Evolutionary conservation across 2,113 vertebrate species (phyloP).

Genomic region (Phoenicopterus ruber): DNA sequence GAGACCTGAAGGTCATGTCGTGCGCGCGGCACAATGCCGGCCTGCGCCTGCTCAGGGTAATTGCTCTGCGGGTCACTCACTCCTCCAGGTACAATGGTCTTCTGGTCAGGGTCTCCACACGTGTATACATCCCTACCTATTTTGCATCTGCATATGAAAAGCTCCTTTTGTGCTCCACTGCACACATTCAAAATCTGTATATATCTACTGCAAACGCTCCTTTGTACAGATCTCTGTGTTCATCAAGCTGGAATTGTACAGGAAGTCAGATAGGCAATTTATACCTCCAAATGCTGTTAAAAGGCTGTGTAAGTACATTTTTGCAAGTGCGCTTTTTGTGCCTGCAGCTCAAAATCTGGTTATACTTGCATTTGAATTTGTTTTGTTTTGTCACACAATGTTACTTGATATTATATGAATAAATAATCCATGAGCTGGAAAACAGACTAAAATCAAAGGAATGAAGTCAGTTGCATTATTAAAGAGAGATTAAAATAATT

Average conservation of each 20-base stretch:
- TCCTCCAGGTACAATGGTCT: not conserved
- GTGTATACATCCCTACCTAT: not conserved
- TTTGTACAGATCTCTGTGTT: not conserved
- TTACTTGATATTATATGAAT: constrained; percentile 4
- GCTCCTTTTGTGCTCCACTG: not conserved
- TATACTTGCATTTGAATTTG: constrained; percentile 6
- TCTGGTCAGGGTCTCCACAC: not conserved
- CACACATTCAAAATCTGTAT: not conserved
- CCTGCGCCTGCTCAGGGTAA: not conserved
- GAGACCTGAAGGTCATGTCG: not conserved
- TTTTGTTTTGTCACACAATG: not conserved
- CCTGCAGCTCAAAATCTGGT: not conserved
- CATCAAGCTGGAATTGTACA: not conserved
- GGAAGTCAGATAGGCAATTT: not conserved
- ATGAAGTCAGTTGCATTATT: constrained; percentile 21
- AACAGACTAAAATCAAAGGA: constrained; percentile 3
- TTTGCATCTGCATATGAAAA: not conserved
- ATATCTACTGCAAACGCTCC: not conserved
- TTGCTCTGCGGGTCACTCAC: not conserved
- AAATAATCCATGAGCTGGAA: constrained; percentile 35
- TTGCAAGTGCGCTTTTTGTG: not conserved
- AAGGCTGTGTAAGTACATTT: not conserved
- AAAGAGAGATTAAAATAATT: constrained; percentile 33
- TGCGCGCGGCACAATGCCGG: not conserved
- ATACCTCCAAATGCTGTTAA: not conserved